These are phyloP conservation scores for Melangyna quadrimaculata DNA, from an alignment of 2,888 invertebrate genomes.

Conservation along the genomic window DNA sequence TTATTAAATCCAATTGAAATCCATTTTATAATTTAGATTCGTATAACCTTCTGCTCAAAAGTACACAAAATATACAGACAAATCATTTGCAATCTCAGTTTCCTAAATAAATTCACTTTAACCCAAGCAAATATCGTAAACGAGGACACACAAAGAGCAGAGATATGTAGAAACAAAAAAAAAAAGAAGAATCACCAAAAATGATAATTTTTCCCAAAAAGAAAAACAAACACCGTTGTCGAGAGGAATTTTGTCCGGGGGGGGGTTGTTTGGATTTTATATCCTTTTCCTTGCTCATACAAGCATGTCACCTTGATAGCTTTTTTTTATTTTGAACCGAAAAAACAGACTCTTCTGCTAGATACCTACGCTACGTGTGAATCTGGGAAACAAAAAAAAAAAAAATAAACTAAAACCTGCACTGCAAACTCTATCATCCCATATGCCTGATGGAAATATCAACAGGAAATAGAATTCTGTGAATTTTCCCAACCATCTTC, in stretches of 20 bases:
- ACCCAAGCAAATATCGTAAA: slow-evolving; percentile 10
- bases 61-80: neutral
- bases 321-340: neutral
- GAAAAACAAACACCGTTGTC: neutral
- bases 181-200: neutral
- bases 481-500: slow-evolving; percentile 24
- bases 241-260: neutral
- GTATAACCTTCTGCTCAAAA: neutral
- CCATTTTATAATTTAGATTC: slow-evolving; percentile 19
- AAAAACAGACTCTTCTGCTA: neutral
- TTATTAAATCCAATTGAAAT: neutral
- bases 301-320: slow-evolving; percentile 21
- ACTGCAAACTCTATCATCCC: neutral
- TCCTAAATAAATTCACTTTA: slow-evolving; percentile 13
- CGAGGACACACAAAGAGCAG: slow-evolving; percentile 8
- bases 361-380: slow-evolving; percentile 21
- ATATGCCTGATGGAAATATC: slow-evolving; percentile 31
- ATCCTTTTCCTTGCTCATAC: slow-evolving; percentile 11
- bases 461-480: slow-evolving; percentile 59
- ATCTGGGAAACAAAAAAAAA: neutral
- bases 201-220: slow-evolving; percentile 40
- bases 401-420: neutral
- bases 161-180: neutral
- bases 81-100: slow-evolving; percentile 24
- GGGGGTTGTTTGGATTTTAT: neutral